phyloP scores from a whole-genome alignment of 1,140 invertebrate genomes.

The Hycleus cichorii region DNA sequence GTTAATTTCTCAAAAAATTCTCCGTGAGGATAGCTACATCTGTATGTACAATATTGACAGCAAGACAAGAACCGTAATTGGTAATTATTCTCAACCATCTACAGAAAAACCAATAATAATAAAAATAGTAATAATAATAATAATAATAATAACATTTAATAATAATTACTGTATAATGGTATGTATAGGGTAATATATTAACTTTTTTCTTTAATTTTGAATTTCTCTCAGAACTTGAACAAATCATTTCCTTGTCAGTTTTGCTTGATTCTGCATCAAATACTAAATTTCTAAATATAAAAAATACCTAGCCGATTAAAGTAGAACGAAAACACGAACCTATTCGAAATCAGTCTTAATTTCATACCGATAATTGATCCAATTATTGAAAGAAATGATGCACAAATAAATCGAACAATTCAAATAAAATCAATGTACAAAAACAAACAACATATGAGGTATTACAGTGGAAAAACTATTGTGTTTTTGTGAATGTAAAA shows the following conservation, averaged over 20 bases:
- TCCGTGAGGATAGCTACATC: constrained; percentile 26
- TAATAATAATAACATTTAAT: constrained; percentile 6
- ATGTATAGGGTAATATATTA: constrained; percentile 2
- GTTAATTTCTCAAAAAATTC: constrained; percentile 12
- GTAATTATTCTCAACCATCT: constrained; percentile 17
- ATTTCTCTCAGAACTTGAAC: neutral
- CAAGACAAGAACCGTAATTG: constrained; percentile 10
- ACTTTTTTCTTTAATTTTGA: too few relatives aligned
- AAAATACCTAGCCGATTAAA: constrained; percentile 14
- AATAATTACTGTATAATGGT: constrained; percentile 16
- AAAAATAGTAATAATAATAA: constrained; percentile 5
- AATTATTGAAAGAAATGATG: neutral
- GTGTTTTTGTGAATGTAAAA: too few relatives aligned
- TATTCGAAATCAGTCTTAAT: constrained; percentile 22
- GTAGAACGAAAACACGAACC: constrained; percentile 14
- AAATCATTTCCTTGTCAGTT: neutral
- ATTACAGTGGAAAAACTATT: neutral
- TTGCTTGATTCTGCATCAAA: neutral
- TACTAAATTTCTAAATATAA: constrained; percentile 11
- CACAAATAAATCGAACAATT: neutral
- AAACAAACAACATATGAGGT: constrained; percentile 8
- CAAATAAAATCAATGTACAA: neutral
- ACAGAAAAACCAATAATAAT: neutral
- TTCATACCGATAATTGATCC: constrained; percentile 16
- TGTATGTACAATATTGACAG: constrained; percentile 36